Conservation (phyloP, 2,797 vertebrate genomes). For the Sebastes glaucus region DNA sequence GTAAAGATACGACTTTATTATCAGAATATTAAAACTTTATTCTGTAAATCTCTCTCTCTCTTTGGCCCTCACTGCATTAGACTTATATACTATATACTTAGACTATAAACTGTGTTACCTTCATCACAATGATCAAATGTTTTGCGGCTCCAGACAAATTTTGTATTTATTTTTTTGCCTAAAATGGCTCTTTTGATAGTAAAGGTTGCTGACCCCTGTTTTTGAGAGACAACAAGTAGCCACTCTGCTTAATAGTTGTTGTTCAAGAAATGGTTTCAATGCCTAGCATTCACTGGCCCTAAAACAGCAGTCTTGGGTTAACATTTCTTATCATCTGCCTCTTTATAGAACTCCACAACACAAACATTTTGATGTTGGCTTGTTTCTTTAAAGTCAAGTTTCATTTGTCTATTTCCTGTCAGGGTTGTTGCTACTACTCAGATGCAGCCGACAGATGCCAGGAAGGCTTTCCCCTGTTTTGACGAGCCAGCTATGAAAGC, state of each 20-base stretch:
- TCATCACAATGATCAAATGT: too few species aligned
- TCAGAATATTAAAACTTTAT: too few species aligned
- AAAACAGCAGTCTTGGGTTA: background rate
- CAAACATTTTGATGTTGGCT: background rate
- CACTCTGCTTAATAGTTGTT: background rate
- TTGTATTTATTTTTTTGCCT: too few species aligned
- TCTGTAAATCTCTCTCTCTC: too few species aligned
- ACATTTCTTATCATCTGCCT: background rate
- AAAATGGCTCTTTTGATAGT: too few species aligned
- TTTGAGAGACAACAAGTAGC: background rate
- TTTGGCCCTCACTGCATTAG: too few species aligned
- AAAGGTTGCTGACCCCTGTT: too few species aligned
- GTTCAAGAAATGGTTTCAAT: background rate
- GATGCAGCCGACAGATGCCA: slow-evolving; percentile 90
- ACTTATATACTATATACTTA: too few species aligned
- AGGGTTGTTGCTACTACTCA: slow-evolving; percentile 94
- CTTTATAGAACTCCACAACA: background rate
- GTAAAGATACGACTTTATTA: too few species aligned
- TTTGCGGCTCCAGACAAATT: too few species aligned
- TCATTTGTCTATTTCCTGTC: background rate
- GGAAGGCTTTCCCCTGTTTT: slow-evolving; percentile 95
- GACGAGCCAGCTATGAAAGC: slow-evolving; percentile 96
- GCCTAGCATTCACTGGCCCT: background rate
- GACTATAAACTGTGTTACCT: too few species aligned
- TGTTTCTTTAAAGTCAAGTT: background rate